Conservation (phyloP, 2,888 invertebrate genomes). For the Caenorhabditis virilis region DNA sequence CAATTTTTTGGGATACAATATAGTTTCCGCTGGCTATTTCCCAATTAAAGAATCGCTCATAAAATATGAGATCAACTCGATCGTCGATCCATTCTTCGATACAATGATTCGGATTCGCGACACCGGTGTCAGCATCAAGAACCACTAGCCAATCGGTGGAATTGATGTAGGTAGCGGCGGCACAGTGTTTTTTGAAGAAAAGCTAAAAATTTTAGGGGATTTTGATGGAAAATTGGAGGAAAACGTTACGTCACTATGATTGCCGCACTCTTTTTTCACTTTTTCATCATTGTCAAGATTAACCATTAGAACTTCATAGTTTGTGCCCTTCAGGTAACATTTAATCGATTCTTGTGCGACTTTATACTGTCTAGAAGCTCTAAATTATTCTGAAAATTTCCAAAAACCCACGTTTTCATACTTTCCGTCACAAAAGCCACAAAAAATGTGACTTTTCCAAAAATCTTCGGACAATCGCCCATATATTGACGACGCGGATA, state of each 20-base stretch:
- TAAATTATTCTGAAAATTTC: not conserved
- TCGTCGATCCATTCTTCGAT: conserved; percentile 68
- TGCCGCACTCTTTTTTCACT: conserved; percentile 49
- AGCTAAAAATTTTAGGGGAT: conserved; percentile 46
- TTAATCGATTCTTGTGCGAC: conserved; percentile 60
- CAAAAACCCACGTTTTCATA: not conserved
- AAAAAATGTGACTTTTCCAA: conserved; percentile 51
- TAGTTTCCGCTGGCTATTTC: conserved; percentile 68
- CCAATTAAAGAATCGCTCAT: conserved; percentile 68
- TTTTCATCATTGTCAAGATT: conserved; percentile 58
- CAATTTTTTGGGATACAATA: conserved; percentile 38
- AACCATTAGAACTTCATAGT: conserved; percentile 59
- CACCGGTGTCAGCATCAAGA: conserved; percentile 67
- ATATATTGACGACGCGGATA: conserved; percentile 41
- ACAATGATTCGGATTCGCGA: conserved; percentile 68
- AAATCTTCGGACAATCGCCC: conserved; percentile 49
- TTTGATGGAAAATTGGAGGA: too few species aligned
- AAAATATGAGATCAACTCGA: conserved; percentile 64
- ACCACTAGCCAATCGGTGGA: conserved; percentile 67
- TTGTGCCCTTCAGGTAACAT: conserved; percentile 61
- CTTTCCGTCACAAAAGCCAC: conserved; percentile 48
- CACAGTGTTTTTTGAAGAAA: conserved; percentile 67
- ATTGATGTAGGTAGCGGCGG: conserved; percentile 62
- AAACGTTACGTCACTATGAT: conserved; percentile 58
- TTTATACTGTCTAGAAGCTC: conserved; percentile 58